Evolutionary conservation across 2,888 invertebrate species (phyloP).

Genomic region (Ochropacha duplaris): DNA sequence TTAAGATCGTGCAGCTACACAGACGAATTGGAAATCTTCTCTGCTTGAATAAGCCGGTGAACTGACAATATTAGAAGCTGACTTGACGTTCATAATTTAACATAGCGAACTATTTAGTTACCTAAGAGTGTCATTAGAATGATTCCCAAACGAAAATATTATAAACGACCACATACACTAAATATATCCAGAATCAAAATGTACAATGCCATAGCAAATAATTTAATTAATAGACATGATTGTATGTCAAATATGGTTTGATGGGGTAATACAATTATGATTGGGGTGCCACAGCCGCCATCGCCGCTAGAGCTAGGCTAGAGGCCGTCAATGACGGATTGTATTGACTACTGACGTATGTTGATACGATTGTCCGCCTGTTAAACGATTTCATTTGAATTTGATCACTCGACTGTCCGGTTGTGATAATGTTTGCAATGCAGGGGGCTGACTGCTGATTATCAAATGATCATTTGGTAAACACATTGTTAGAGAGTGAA

Average conservation of each 20-base stretch:
- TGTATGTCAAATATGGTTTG: constrained; percentile 21
- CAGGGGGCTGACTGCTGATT: constrained; percentile 36
- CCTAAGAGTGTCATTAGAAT: too few relatives aligned
- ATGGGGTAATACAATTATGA: constrained; percentile 49
- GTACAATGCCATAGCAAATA: background rate
- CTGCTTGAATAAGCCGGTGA: constrained; percentile 34
- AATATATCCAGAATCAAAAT: background rate
- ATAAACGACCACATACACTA: too few relatives aligned
- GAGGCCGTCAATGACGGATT: constrained; percentile 55
- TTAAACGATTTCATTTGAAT: constrained; percentile 78
- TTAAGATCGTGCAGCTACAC: constrained; percentile 22
- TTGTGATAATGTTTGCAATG: constrained; percentile 68
- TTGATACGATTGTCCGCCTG: constrained; percentile 76
- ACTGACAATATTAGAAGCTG: background rate
- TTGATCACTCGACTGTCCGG: constrained; percentile 77
- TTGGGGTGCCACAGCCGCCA: constrained; percentile 44
- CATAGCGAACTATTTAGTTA: too few relatives aligned
- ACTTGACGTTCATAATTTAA: background rate
- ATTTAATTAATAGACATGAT: constrained; percentile 3
- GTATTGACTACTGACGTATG: constrained; percentile 71
- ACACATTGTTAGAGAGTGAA: background rate
- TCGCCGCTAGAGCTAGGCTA: constrained; percentile 20
- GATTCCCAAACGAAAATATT: too few relatives aligned
- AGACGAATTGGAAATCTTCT: constrained; percentile 19
- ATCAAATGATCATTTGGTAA: constrained; percentile 19